These are phyloP conservation scores for Drosophila histrio DNA, from an alignment of 2,888 invertebrate genomes.

Conservation along the genomic window DNA sequence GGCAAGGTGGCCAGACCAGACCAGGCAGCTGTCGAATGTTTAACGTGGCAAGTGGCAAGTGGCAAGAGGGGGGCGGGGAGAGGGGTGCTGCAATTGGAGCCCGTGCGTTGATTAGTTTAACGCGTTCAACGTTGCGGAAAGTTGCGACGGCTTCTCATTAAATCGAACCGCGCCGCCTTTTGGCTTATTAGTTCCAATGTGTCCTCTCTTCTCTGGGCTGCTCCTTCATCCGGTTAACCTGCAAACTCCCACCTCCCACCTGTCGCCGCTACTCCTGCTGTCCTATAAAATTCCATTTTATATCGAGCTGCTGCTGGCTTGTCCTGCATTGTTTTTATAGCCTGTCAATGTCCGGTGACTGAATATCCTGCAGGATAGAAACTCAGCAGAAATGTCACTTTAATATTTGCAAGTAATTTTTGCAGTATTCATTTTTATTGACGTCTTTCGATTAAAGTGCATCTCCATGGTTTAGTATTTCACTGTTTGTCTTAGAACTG, in stretches of 20 bases:
- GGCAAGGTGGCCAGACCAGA: constrained; percentile 14
- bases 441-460: background rate
- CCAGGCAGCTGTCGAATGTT: constrained; percentile 57
- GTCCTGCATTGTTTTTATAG: constrained; percentile 48
- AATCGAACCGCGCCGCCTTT: constrained; percentile 67
- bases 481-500: too few species aligned
- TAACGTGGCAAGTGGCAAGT: background rate
- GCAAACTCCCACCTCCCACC: constrained; percentile 3
- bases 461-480: background rate
- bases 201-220: constrained; percentile 26
- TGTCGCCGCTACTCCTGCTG: constrained; percentile 5
- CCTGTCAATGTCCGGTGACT: constrained; percentile 22
- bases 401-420: constrained; percentile 3
- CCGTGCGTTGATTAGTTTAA: constrained; percentile 73
- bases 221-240: constrained; percentile 14
- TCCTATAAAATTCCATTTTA: constrained; percentile 63
- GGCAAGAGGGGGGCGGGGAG: background rate
- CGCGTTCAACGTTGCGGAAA: constrained; percentile 75
- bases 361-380: constrained; percentile 13
- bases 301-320: constrained; percentile 39
- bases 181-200: constrained; percentile 70
- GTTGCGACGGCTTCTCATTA: constrained; percentile 74
- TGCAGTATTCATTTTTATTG: background rate
- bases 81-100: constrained; percentile 42
- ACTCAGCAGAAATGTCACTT: background rate